phyloP scores from a whole-genome alignment of 1,140 invertebrate genomes.

The Cyrtorhinus lividipennis region DNA sequence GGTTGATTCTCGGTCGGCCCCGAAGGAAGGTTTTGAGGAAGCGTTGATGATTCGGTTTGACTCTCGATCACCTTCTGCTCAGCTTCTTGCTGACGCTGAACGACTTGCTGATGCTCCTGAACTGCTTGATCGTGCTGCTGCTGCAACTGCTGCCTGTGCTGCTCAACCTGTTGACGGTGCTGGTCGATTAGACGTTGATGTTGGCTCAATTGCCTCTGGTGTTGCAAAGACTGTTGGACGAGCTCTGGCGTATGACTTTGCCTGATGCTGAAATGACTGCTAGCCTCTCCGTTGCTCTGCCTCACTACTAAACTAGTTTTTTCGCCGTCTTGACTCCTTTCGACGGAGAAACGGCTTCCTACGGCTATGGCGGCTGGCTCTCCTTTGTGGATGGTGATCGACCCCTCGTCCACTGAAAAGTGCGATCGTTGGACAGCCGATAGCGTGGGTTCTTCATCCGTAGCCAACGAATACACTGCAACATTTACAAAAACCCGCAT shows the following conservation, averaged over 20 bases:
- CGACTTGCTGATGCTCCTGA: neutral
- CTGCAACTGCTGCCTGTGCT: neutral
- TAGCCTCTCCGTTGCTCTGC: neutral
- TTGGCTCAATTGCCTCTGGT: neutral
- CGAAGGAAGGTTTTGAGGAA: neutral
- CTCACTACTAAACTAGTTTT: constrained; percentile 11
- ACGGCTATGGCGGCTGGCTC: constrained; percentile 24
- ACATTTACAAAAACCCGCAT: neutral
- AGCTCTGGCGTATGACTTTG: constrained; percentile 15
- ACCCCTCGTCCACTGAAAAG: constrained; percentile 38
- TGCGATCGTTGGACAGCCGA: constrained; percentile 38
- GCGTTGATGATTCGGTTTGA: neutral
- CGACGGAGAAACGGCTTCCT: neutral
- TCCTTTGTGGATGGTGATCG: constrained; percentile 15
- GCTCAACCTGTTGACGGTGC: neutral
- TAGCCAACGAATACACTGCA: constrained; percentile 26
- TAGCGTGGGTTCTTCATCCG: constrained; percentile 35
- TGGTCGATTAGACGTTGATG: neutral
- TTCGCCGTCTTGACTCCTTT: constrained; percentile 13
- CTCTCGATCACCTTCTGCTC: neutral
- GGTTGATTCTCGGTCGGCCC: neutral
- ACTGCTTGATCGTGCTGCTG: neutral
- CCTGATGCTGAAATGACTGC: constrained; percentile 10
- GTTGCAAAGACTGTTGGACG: neutral
- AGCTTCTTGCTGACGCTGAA: neutral